Evolutionary conservation across 2,113 vertebrate genomes (phyloP).

Genomic region (Hemibagrus wyckioides): DNA sequence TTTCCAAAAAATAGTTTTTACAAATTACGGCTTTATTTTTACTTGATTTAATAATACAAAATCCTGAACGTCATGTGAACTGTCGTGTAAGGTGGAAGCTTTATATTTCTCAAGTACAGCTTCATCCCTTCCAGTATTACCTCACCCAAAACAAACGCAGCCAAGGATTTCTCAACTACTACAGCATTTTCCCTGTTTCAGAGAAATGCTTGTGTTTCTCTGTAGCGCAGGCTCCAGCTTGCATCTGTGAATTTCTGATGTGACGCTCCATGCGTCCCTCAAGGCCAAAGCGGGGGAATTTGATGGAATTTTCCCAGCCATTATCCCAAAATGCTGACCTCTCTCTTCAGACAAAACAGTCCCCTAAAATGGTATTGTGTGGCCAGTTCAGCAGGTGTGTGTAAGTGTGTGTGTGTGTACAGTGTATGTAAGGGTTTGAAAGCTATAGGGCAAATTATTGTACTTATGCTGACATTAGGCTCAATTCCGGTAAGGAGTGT

Average conservation of each 20-base stretch:
- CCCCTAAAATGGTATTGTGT: not conserved
- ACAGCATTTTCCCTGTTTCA: conserved; percentile 19
- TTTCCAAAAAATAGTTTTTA: not conserved
- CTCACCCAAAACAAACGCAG: conserved; percentile 1
- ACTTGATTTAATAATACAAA: no score
- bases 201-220: conserved; percentile 30
- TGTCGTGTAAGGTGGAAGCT: not conserved
- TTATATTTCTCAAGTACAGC: not conserved
- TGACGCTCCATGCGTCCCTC: conserved; percentile 26
- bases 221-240: conserved; percentile 20
- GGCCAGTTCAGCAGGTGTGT: conserved; percentile 30
- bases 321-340: conserved; percentile 30
- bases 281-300: conserved; percentile 45
- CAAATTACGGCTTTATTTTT: not conserved
- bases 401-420: not conserved
- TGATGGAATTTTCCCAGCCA: conserved; percentile 48
- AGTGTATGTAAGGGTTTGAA: not conserved
- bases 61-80: not conserved
- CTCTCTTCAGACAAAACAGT: conserved; percentile 15
- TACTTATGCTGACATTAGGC: not conserved
- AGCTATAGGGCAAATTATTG: not conserved
- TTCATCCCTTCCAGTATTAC: conserved; percentile 32
- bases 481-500: not conserved
- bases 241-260: conserved; percentile 32
- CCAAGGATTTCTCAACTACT: conserved; percentile 49